Percentiles rank a stretch among this genome's conserved stretches.
Evolutionary conservation across 2,113 vertebrate species (phyloP).

Genomic region (Synchiropus splendidus): DNA sequence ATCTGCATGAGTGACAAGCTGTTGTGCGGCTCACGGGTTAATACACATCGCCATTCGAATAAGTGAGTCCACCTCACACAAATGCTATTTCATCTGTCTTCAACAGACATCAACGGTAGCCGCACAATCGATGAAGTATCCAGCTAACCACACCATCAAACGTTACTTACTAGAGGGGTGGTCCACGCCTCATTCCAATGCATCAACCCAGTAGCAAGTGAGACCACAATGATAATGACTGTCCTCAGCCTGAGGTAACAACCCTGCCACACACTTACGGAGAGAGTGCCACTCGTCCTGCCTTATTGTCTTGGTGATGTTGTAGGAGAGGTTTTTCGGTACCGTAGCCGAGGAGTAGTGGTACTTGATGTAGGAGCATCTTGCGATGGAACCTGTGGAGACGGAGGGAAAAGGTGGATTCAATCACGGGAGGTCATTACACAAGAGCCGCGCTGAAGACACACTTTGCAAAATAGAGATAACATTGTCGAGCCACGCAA

Average conservation of each 20-base stretch:
- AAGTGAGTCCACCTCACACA: too few relatives aligned
- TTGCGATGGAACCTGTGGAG: conserved; percentile 68
- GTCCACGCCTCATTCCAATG: conserved; percentile 10
- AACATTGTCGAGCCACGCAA: conserved; percentile 4
- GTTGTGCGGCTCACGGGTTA: too few relatives aligned
- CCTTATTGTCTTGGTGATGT: conserved; percentile 97
- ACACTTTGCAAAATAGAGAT: not conserved
- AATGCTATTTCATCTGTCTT: too few relatives aligned
- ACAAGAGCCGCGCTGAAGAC: conserved; percentile 1
- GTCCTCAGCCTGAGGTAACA: not conserved
- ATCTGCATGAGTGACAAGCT: too few relatives aligned
- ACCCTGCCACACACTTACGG: conserved; percentile 73
- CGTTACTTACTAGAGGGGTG: not conserved
- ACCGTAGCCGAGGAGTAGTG: conserved; percentile 95
- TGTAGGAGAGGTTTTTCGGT: conserved; percentile 95
- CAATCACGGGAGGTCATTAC: conserved; percentile 1
- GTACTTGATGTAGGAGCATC: conserved; percentile 94
- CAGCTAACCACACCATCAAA: not conserved
- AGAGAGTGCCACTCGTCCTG: conserved; percentile 98
- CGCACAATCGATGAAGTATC: too few relatives aligned
- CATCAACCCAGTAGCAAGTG: not conserved
- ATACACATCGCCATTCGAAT: too few relatives aligned
- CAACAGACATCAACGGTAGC: too few relatives aligned
- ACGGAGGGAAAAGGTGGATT: conserved; percentile 6
- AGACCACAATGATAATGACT: too few relatives aligned